A percentile compares a stretch with the other conserved stretches of the same genome.
Conservation (phyloP, 2,113 vertebrate species). For the Dinomys branickii region DNA sequence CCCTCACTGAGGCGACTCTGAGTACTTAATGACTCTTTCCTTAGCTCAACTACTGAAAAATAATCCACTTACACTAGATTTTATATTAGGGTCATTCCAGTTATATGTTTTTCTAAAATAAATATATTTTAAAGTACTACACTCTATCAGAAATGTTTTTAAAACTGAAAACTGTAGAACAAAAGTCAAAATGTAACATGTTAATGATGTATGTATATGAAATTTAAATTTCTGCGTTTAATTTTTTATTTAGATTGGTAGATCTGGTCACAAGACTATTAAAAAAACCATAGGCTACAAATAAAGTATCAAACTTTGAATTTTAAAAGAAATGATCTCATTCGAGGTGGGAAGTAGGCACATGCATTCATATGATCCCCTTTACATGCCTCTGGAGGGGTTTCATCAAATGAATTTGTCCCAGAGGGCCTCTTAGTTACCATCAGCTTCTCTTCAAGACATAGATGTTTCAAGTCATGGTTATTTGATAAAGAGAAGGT, state of each 20-base stretch:
- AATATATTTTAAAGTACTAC: constrained; percentile 1
- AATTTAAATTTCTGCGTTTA: constrained; percentile 7
- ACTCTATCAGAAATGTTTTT: not conserved
- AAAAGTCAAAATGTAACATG: not conserved
- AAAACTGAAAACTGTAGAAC: not conserved
- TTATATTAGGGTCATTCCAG: not conserved
- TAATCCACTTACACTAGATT: not conserved
- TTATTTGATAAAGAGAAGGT: constrained; percentile 63
- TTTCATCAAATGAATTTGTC: constrained; percentile 67
- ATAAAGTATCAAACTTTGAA: not conserved
- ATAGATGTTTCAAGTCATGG: constrained; percentile 55
- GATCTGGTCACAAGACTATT: not conserved
- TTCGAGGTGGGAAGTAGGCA: constrained; percentile 27
- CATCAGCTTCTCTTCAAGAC: constrained; percentile 45
- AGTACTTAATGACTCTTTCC: not conserved
- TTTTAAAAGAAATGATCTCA: constrained; percentile 8
- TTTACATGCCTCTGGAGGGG: not conserved
- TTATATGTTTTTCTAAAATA: constrained; percentile 46
- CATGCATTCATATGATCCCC: constrained; percentile 40
- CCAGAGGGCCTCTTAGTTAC: constrained; percentile 58
- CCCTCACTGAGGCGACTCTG: not conserved
- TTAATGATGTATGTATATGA: not conserved
- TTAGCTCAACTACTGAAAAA: constrained; percentile 27
- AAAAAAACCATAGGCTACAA: not conserved
- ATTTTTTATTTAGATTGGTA: not conserved